Evolutionary conservation across 1,140 invertebrate species (phyloP).

Genomic region (Drosophila carrolli): DNA sequence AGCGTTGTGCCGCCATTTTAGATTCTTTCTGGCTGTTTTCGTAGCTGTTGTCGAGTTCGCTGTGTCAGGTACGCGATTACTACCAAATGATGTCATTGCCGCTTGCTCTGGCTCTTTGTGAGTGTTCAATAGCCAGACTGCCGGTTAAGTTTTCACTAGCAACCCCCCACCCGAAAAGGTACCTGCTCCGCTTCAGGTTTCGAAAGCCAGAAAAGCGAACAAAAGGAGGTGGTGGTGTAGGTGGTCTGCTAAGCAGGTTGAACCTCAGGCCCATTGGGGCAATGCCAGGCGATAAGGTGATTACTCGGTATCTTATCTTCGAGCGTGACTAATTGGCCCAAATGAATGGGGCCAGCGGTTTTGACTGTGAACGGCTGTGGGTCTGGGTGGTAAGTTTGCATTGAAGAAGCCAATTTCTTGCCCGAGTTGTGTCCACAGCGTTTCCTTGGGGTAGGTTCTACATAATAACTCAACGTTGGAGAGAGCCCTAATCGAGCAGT

Average conservation of each 20-base stretch:
- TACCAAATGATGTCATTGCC: slow-evolving; percentile 77
- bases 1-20: slow-evolving; percentile 61
- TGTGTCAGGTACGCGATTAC: slow-evolving; percentile 51
- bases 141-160: slow-evolving; percentile 49
- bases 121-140: slow-evolving; percentile 58
- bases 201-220: slow-evolving; percentile 45
- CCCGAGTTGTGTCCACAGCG: slow-evolving; percentile 21
- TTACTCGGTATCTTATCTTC: slow-evolving; percentile 73
- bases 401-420: slow-evolving; percentile 33
- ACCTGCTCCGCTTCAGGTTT: slow-evolving; percentile 57
- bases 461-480: slow-evolving; percentile 9
- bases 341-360: slow-evolving; percentile 46
- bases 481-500: slow-evolving; percentile 8
- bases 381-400: neutral
- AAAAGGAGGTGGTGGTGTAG: slow-evolving; percentile 12
- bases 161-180: slow-evolving; percentile 33
- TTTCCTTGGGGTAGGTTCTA: slow-evolving; percentile 68
- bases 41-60: slow-evolving; percentile 48
- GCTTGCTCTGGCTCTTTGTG: slow-evolving; percentile 40
- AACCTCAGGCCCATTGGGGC: slow-evolving; percentile 50
- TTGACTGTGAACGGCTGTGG: slow-evolving; percentile 21
- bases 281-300: slow-evolving; percentile 72
- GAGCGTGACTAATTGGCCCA: slow-evolving; percentile 76
- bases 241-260: slow-evolving; percentile 32
- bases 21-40: slow-evolving; percentile 58